A percentile compares a stretch with the other conserved stretches of the same genome.
phyloP scores from a whole-genome alignment of 2,797 vertebrate species.

The Luscinia luscinia region DNA sequence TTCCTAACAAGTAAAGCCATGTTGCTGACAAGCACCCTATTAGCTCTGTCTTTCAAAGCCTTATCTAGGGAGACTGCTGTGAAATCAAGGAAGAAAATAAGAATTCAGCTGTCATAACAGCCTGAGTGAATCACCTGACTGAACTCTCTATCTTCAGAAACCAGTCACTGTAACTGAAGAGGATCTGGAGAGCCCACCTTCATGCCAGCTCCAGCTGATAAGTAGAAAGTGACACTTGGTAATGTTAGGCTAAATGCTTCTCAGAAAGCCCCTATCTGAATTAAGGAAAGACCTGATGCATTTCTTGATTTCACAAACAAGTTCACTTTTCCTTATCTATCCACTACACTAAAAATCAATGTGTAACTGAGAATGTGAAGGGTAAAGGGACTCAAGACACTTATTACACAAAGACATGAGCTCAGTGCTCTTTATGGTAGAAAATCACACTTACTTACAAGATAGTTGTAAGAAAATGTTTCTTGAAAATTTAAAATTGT shows the following conservation, averaged over 20 bases:
- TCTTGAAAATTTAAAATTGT: background rate
- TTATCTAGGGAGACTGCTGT: constrained; percentile 55
- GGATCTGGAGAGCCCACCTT: background rate
- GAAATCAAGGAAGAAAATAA: constrained; percentile 51
- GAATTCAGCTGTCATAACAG: constrained; percentile 57
- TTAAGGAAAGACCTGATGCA: constrained; percentile 26
- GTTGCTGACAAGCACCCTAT: constrained; percentile 39
- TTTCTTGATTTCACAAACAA: constrained; percentile 38
- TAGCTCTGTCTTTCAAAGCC: constrained; percentile 60
- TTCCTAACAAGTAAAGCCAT: constrained; percentile 5
- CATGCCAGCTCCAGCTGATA: background rate
- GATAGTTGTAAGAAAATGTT: background rate
- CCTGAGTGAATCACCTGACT: constrained; percentile 16
- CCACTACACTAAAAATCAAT: constrained; percentile 39
- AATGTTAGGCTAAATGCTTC: constrained; percentile 25
- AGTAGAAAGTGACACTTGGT: constrained; percentile 30
- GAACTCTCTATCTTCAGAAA: constrained; percentile 51
- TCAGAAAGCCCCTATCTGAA: constrained; percentile 13
- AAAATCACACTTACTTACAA: background rate
- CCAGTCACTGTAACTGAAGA: background rate
- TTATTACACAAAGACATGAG: background rate
- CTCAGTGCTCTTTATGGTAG: background rate
- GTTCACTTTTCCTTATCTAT: constrained; percentile 51
- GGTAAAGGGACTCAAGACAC: background rate
- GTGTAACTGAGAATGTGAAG: background rate